Conservation (phyloP, 2,888 invertebrate genomes). For the Anoplius nigerrimus region DNA sequence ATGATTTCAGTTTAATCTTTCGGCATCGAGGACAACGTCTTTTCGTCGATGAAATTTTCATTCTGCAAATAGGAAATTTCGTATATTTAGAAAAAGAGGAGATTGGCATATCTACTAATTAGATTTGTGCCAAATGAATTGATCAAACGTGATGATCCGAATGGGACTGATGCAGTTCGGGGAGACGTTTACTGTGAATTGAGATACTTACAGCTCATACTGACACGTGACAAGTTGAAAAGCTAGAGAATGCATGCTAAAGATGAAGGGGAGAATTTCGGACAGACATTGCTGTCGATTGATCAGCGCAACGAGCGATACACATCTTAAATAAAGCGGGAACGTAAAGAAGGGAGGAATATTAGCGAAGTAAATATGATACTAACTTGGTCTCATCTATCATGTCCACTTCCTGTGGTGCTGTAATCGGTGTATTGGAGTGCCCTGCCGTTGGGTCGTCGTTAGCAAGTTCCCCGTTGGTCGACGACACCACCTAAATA, state of each 20-base stretch:
- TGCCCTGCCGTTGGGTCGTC: slow-evolving; percentile 98
- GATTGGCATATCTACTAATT: too few relatives aligned
- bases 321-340: not conserved
- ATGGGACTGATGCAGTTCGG: too few relatives aligned
- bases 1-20: slow-evolving; percentile 41
- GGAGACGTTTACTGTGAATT: too few relatives aligned
- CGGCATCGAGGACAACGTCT: slow-evolving; percentile 59
- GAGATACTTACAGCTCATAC: too few relatives aligned
- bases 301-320: too few relatives aligned
- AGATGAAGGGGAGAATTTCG: too few relatives aligned
- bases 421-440: slow-evolving; percentile 97
- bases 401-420: slow-evolving; percentile 93
- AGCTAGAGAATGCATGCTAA: too few relatives aligned
- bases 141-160: too few relatives aligned
- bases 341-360: not conserved
- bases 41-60: slow-evolving; percentile 36
- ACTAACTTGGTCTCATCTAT: slow-evolving; percentile 98
- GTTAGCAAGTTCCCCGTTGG: slow-evolving; percentile 95
- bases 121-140: too few relatives aligned
- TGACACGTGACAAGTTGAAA: too few relatives aligned
- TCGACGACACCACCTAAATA: slow-evolving; percentile 95
- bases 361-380: slow-evolving; percentile 53
- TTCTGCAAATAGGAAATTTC: slow-evolving; percentile 46
- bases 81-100: too few relatives aligned
- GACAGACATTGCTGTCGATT: too few relatives aligned